phyloP scores from a whole-genome alignment of 1,140 invertebrate species.

The Zophobas morio region DNA sequence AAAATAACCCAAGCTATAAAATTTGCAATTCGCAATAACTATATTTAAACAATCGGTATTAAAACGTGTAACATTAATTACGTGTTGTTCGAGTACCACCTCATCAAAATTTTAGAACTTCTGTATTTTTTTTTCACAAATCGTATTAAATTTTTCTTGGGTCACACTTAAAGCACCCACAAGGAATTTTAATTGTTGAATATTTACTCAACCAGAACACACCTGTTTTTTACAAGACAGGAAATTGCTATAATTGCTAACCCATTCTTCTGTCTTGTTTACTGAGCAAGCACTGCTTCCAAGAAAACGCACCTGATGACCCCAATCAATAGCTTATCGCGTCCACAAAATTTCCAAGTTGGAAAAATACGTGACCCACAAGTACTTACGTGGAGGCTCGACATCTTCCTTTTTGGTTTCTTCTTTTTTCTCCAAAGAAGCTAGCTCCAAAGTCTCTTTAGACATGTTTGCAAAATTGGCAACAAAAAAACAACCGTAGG shows the following conservation, averaged over 20 bases:
- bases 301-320: too few species aligned
- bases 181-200: background rate
- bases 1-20: too few species aligned
- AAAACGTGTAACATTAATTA: too few species aligned
- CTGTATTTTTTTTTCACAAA: background rate
- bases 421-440: background rate
- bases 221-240: background rate
- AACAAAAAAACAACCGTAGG: background rate
- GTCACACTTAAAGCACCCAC: constrained; percentile 5
- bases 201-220: constrained; percentile 11
- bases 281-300: too few species aligned
- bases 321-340: too few species aligned
- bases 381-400: background rate
- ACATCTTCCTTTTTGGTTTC: background rate
- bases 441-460: constrained; percentile 13
- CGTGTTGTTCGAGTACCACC: too few species aligned
- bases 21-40: too few species aligned
- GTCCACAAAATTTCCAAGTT: background rate
- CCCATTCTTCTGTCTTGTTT: too few species aligned
- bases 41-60: too few species aligned
- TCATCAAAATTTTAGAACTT: too few species aligned
- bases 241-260: too few species aligned
- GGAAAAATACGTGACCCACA: too few species aligned
- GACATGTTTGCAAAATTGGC: background rate
- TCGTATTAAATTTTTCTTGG: constrained; percentile 2